Evolutionary conservation across 37 sponge, comb jelly and placozoan species (phyloP).

Genomic region (Corticium candelabrum): DNA sequence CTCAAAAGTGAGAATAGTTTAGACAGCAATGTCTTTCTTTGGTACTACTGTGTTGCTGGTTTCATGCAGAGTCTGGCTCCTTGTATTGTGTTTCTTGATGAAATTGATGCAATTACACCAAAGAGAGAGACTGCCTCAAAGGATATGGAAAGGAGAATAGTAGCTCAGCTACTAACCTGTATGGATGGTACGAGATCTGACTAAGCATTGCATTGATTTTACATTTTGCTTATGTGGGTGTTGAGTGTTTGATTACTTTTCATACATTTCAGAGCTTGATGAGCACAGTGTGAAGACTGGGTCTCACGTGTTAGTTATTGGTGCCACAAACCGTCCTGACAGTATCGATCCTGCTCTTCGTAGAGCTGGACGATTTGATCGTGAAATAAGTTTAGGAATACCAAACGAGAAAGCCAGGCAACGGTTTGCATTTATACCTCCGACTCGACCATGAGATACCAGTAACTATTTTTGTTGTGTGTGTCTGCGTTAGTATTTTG

Average conservation of each 20-base stretch:
- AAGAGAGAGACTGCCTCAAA: constrained; percentile 82
- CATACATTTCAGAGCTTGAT: not conserved
- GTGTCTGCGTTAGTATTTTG: constrained; percentile 42
- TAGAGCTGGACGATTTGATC: constrained; percentile 89
- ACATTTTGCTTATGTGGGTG: not conserved
- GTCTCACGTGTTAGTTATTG: constrained; percentile 63
- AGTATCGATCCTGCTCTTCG: constrained; percentile 81
- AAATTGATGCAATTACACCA: constrained; percentile 89
- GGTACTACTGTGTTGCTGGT: not conserved
- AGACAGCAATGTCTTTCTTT: too few species aligned
- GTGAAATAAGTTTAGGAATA: constrained; percentile 82
- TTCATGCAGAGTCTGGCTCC: constrained; percentile 51
- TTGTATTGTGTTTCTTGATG: constrained; percentile 88
- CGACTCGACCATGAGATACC: not conserved
- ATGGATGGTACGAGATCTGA: constrained; percentile 88
- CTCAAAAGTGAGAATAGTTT: constrained; percentile 43
- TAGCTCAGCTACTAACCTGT: constrained; percentile 81
- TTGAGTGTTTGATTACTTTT: not conserved
- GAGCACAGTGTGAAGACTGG: not conserved
- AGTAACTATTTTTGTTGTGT: constrained; percentile 6
- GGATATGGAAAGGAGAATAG: constrained; percentile 97
- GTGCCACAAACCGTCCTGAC: constrained; percentile 79
- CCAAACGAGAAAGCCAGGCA: constrained; percentile 67
- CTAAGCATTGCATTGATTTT: not conserved
- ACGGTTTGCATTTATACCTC: constrained; percentile 26